Conservation (phyloP, 2,113 vertebrate species). For the Phoenicopterus ruber region DNA sequence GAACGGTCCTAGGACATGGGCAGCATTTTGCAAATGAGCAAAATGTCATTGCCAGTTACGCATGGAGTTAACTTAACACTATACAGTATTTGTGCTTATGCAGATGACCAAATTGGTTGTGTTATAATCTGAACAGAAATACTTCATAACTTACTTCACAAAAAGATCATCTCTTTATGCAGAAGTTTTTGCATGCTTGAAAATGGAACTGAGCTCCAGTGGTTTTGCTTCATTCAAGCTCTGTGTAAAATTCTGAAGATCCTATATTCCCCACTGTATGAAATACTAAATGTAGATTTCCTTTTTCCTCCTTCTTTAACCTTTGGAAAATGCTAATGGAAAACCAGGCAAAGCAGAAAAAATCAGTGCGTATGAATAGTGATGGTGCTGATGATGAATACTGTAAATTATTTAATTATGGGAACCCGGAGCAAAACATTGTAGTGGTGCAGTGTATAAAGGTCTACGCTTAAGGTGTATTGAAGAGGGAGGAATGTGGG, state of each 20-base stretch:
- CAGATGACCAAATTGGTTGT: background rate
- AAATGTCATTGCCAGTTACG: background rate
- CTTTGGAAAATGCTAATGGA: background rate
- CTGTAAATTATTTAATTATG: conserved; percentile 6
- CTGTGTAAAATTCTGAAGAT: background rate
- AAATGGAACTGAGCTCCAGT: background rate
- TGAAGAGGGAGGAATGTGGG: background rate
- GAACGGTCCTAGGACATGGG: background rate
- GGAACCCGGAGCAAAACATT: background rate
- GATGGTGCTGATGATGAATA: background rate
- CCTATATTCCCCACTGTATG: background rate
- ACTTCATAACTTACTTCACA: background rate
- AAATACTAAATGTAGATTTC: background rate
- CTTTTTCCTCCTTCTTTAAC: background rate
- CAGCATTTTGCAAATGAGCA: background rate
- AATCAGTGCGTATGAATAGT: background rate
- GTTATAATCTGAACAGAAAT: background rate
- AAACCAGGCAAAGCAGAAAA: background rate
- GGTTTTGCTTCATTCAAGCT: background rate
- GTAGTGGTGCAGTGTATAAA: conserved; percentile 24
- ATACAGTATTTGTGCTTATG: background rate
- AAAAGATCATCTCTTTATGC: background rate
- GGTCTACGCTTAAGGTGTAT: background rate
- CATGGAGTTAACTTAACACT: background rate
- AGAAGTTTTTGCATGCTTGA: background rate